phyloP scores from a whole-genome alignment of 2,113 vertebrate species.

The Symphodus melops region DNA sequence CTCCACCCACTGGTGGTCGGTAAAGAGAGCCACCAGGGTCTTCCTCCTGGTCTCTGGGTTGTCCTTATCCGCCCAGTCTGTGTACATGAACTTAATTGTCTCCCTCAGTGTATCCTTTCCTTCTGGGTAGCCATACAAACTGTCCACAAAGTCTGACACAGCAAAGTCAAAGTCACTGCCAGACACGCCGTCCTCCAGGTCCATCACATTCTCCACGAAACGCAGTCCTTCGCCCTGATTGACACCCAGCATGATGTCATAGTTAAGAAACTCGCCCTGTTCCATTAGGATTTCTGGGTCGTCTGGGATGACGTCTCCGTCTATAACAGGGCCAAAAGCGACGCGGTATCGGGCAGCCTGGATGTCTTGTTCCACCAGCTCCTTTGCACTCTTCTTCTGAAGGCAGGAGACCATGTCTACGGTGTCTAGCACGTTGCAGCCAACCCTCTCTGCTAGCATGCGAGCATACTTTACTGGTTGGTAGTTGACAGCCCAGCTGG shows the following conservation, averaged over 20 bases:
- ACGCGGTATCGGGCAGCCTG: slow-evolving; percentile 96
- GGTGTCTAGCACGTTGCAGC: slow-evolving; percentile 96
- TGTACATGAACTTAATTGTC: slow-evolving; percentile 99
- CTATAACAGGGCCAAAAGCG: slow-evolving; percentile 97
- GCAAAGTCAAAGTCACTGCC: slow-evolving; percentile 98
- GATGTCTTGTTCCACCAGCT: slow-evolving; percentile 98
- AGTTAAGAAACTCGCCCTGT: slow-evolving; percentile 99
- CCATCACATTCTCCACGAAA: slow-evolving; percentile 97
- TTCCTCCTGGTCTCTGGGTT: slow-evolving; percentile 97
- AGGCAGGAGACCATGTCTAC: slow-evolving; percentile 98
- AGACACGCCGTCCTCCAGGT: slow-evolving; percentile 95
- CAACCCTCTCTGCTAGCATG: slow-evolving; percentile 95
- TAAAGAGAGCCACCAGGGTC: slow-evolving; percentile 97
- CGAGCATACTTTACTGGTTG: slow-evolving; percentile 98
- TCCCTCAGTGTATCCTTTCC: slow-evolving; percentile 97
- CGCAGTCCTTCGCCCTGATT: slow-evolving; percentile 98
- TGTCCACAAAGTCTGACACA: slow-evolving; percentile 98
- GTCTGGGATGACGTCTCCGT: slow-evolving; percentile 97
- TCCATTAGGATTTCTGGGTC: slow-evolving; percentile 99
- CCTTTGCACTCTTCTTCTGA: slow-evolving; percentile 94
- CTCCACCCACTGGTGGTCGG: slow-evolving; percentile 99
- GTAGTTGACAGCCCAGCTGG: slow-evolving; percentile 99
- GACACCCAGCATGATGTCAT: slow-evolving; percentile 98
- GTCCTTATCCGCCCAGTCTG: slow-evolving; percentile 98
- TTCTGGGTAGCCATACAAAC: slow-evolving; percentile 96